Percentiles rank a stretch among this genome's conserved stretches.
Evolutionary conservation across 2,113 vertebrate genomes (phyloP).

Genomic region (Thermophis baileyi): DNA sequence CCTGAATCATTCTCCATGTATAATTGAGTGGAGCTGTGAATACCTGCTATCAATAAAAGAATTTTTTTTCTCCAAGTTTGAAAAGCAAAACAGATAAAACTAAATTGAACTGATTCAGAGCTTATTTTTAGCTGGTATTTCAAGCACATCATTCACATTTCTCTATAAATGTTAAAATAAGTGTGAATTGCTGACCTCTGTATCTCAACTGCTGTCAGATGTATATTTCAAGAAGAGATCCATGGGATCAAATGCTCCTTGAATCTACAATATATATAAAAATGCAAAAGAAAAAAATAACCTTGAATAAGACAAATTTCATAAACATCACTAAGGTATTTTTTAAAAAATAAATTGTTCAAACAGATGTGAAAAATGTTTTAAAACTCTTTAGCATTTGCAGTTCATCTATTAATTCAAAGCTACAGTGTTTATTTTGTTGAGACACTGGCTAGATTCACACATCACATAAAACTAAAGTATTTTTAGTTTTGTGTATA

Average conservation of each 20-base stretch:
- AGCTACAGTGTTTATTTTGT: conserved; percentile 8
- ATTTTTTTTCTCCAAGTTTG: neutral
- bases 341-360: neutral
- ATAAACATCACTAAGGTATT: fast-evolving
- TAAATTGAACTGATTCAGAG: neutral
- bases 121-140: neutral
- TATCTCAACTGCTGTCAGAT: neutral
- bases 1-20: neutral
- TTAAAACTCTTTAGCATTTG: neutral
- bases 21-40: neutral
- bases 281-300: neutral
- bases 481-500: neutral
- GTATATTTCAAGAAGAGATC: neutral
- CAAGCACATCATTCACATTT: neutral
- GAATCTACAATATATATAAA: neutral
- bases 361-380: neutral
- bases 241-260: neutral
- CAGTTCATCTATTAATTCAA: conserved; percentile 2
- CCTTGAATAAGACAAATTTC: neutral
- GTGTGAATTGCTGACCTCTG: neutral
- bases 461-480: neutral
- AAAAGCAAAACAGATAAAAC: neutral
- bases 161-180: neutral
- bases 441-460: conserved; percentile 12
- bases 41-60: neutral